These are phyloP conservation scores for Bombycilla garrulus DNA, from an alignment of 2,113 vertebrate genomes.

Conservation along the genomic window DNA sequence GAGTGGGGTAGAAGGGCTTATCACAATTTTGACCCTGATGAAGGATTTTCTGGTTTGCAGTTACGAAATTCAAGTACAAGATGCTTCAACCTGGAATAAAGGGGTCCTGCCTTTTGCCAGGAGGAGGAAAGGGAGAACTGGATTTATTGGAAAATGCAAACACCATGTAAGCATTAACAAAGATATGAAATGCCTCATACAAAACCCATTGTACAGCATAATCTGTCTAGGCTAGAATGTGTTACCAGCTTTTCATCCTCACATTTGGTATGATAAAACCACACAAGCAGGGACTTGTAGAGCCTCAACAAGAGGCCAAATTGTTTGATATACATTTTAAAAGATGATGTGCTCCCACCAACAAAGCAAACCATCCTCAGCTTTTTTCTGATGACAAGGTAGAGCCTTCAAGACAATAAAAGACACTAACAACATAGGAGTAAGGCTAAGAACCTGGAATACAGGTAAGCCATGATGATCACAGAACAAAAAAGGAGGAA, in stretches of 20 bases:
- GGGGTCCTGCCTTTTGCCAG: neutral
- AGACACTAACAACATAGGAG: neutral
- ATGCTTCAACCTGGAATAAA: neutral
- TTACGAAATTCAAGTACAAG: neutral
- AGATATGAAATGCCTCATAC: neutral
- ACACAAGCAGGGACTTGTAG: neutral
- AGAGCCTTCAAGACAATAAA: neutral
- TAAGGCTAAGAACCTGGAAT: neutral
- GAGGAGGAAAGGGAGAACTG: neutral
- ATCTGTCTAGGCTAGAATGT: fast-evolving
- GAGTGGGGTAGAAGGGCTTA: neutral
- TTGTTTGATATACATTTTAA: neutral
- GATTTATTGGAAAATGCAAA: neutral
- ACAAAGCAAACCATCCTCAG: neutral
- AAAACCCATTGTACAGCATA: neutral
- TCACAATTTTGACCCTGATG: neutral
- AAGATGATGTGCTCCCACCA: fast-evolving
- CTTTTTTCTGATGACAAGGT: neutral
- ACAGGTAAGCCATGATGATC: neutral
- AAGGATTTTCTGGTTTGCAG: neutral
- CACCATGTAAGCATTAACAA: neutral
- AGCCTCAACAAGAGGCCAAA: neutral
- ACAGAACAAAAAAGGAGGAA: neutral
- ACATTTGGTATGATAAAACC: neutral
- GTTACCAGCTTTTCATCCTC: neutral